These are phyloP conservation scores for Quadriops clusia DNA, from an alignment of 2,888 invertebrate species.

Conservation along the genomic window DNA sequence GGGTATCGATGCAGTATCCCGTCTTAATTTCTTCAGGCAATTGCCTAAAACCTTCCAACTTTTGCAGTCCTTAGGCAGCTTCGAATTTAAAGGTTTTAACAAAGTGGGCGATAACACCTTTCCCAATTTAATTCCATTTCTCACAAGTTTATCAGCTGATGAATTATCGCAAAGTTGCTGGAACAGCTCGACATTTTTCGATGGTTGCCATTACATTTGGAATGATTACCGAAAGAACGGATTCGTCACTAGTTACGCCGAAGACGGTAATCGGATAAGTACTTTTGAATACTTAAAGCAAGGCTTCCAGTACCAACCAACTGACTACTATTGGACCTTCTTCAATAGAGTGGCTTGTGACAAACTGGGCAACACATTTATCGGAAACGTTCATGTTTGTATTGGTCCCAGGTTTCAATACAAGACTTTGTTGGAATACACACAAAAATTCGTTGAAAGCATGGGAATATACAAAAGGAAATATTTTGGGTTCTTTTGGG, in stretches of 20 bases:
- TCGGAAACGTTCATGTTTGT: conserved; percentile 59
- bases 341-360: conserved; percentile 58
- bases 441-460: conserved; percentile 47
- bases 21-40: conserved; percentile 72
- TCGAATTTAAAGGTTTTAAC: conserved; percentile 79
- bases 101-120: conserved; percentile 93
- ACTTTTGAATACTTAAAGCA: conserved; percentile 68
- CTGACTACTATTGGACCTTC: conserved; percentile 74
- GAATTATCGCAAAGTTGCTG: conserved; percentile 57
- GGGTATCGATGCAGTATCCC: conserved; percentile 77
- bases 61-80: conserved; percentile 48
- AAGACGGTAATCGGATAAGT: conserved; percentile 69
- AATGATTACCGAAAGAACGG: conserved; percentile 59
- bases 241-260: conserved; percentile 68
- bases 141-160: conserved; percentile 56
- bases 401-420: conserved; percentile 58
- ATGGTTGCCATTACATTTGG: conserved; percentile 77
- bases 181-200: conserved; percentile 44
- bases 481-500: conserved; percentile 78
- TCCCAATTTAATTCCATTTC: conserved; percentile 73
- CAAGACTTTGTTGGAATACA: conserved; percentile 60
- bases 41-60: conserved; percentile 60
- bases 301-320: conserved; percentile 69
- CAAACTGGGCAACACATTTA: conserved; percentile 56
- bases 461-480: conserved; percentile 46